Conservation (phyloP, 2,888 invertebrate genomes). For the Acleris cristana region DNA sequence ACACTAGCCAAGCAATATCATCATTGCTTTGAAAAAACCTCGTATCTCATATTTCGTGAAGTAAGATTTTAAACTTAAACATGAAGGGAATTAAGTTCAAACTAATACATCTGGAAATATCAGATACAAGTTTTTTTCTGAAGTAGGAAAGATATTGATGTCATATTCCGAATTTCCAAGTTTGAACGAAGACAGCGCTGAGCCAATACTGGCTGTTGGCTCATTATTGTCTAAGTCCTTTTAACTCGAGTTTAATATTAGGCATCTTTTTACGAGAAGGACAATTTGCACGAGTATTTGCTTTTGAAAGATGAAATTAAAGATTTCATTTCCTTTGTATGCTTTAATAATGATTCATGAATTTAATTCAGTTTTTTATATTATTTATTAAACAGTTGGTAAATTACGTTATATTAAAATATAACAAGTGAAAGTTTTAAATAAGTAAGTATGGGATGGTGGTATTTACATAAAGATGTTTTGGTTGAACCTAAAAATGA, state of each 20-base stretch:
- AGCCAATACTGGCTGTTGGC: conserved; percentile 59
- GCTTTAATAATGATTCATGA: conserved; percentile 29
- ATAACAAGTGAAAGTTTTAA: too few relatives aligned
- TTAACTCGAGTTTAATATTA: conserved; percentile 58
- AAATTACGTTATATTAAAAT: neutral
- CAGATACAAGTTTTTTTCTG: too few relatives aligned
- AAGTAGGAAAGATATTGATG: neutral
- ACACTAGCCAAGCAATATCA: conserved; percentile 10
- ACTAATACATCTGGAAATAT: too few relatives aligned
- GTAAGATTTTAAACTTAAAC: too few relatives aligned
- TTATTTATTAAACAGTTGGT: neutral
- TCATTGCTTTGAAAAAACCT: too few relatives aligned
- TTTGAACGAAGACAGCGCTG: conserved; percentile 42
- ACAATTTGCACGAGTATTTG: conserved; percentile 40
- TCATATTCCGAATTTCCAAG: conserved; percentile 31
- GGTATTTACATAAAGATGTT: too few relatives aligned
- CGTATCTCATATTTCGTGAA: too few relatives aligned
- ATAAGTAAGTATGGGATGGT: too few relatives aligned
- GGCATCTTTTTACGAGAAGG: conserved; percentile 43
- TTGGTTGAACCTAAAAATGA: too few relatives aligned
- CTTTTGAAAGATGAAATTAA: conserved; percentile 37
- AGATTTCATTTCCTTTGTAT: conserved; percentile 34
- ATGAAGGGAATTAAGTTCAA: too few relatives aligned
- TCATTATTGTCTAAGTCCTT: conserved; percentile 66
- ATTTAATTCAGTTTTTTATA: neutral